Evolutionary conservation across 2,113 vertebrate genomes (phyloP), one percentile per base, ranked within the genome.

Genomic region (Caracal caracal): DNA sequence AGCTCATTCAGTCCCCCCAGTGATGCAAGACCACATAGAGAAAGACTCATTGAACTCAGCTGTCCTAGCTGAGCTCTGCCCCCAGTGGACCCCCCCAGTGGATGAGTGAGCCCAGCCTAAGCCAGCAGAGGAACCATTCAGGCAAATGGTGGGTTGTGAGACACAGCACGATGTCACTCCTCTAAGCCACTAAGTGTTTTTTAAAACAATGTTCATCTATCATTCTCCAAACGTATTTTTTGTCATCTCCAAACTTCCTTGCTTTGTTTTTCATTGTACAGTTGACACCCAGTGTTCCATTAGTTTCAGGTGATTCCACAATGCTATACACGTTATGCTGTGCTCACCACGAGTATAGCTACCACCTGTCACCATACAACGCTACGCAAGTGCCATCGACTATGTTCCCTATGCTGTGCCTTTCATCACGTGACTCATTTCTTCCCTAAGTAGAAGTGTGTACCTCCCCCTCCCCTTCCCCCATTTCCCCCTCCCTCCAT

Each of bases 81-180:
- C 26, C 53, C 43, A 1, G 24, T 8, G 28, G 90, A 43, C 17
- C 1, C 40, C 40, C 13, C 4, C 9, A 17, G 30, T 13, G 20
- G 19, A 53, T 3, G 12, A 4, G 13, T 11, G 28, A 43, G 40
- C 12, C 49, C 63, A 47, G 79, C 17, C 24, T 4, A 71, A 51
- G 10, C 30, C 20, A 49, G 28, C 40, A 56, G 59, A 65, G 20
- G 47, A 65, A 26, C 78, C 22, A 24, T 13, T n/a, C 15, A 2
- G 15, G 20, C 13, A n/a, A n/a, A 35, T 20, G 19, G 37, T 22
- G 61, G 30, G 24, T 0, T 61, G 22, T 12, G 66, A 79, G 35
- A 70, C 53, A 37, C 16, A 26, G 30, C 0, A 56, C 6, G 30
- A 0, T 11, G 13, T 3, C 4, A 11, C 3, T 35, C 10, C 30